Percentiles rank a stretch among this genome's conserved stretches.
These are phyloP conservation scores for Halcyon malimbica DNA, from an alignment of 2,113 vertebrate genomes.

Conservation along the genomic window DNA sequence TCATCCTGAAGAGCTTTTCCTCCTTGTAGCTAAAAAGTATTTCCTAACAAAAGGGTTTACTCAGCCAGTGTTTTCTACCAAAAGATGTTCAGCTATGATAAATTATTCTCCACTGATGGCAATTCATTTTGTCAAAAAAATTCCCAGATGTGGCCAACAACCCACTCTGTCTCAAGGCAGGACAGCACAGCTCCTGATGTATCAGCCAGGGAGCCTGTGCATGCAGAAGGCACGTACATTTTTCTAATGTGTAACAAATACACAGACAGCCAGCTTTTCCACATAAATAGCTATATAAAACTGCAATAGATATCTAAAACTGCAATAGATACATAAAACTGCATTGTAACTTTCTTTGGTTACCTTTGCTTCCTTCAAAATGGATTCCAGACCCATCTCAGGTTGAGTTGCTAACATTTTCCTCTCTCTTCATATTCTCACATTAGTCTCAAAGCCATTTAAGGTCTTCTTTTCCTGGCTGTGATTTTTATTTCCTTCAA, in stretches of 20 bases:
- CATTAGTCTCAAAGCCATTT: not conserved
- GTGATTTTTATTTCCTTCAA: not conserved
- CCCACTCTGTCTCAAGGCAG: not conserved
- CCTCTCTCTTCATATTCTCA: not conserved
- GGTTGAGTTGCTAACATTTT: not conserved
- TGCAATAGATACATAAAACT: not conserved
- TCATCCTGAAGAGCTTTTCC: not conserved
- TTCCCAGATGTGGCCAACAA: not conserved
- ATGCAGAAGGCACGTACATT: fast-evolving
- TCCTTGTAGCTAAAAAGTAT: not conserved
- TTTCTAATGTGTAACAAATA: not conserved
- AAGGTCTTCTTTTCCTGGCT: not conserved
- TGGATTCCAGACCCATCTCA: not conserved
- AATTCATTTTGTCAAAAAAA: not conserved
- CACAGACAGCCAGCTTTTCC: not conserved
- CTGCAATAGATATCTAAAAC: not conserved
- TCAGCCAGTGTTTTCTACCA: not conserved
- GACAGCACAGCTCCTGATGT: not conserved
- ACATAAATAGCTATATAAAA: not conserved
- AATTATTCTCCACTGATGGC: conserved; percentile 6
- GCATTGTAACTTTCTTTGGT: not conserved
- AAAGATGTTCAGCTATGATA: not conserved
- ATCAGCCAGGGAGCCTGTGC: not conserved
- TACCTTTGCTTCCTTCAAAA: not conserved
- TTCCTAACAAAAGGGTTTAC: not conserved